Evolutionary conservation across 2,113 vertebrate genomes (phyloP).

Genomic region (Illadopsis cleaveri): DNA sequence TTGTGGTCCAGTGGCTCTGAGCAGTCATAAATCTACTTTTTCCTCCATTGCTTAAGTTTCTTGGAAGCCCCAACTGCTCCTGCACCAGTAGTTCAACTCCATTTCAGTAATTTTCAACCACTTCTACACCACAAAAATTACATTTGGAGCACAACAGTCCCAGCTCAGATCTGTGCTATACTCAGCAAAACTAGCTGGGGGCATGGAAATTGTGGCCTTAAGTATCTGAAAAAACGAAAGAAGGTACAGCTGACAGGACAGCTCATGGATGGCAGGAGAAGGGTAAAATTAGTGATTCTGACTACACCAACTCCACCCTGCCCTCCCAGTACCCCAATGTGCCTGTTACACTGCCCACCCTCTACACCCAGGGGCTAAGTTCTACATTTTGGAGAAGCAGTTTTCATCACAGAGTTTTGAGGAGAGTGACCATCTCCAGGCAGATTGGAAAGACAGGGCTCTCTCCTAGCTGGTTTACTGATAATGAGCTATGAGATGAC

Average conservation of each 20-base stretch:
- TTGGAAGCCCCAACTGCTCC: background rate
- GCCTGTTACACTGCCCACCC: background rate
- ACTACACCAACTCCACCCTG: background rate
- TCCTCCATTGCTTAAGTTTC: background rate
- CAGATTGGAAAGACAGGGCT: background rate
- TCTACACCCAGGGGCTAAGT: background rate
- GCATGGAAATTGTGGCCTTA: background rate
- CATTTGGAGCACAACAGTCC: background rate
- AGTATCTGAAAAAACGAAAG: background rate
- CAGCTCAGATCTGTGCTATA: background rate
- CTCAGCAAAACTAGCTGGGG: background rate
- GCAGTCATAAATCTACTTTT: background rate
- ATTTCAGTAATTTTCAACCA: background rate
- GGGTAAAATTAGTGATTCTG: background rate
- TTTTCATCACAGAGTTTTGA: background rate
- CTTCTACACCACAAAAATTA: background rate
- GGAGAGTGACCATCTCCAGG: background rate
- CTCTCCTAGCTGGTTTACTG: background rate
- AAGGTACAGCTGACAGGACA: background rate
- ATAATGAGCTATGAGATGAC: background rate
- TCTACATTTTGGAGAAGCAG: background rate
- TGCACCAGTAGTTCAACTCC: background rate
- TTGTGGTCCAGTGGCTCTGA: background rate
- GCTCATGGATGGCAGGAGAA: background rate
- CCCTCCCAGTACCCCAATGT: background rate